Base-by-base conservation (phyloP, 2,797 vertebrate genomes). In the Orientallactaga sibirica region DNA sequence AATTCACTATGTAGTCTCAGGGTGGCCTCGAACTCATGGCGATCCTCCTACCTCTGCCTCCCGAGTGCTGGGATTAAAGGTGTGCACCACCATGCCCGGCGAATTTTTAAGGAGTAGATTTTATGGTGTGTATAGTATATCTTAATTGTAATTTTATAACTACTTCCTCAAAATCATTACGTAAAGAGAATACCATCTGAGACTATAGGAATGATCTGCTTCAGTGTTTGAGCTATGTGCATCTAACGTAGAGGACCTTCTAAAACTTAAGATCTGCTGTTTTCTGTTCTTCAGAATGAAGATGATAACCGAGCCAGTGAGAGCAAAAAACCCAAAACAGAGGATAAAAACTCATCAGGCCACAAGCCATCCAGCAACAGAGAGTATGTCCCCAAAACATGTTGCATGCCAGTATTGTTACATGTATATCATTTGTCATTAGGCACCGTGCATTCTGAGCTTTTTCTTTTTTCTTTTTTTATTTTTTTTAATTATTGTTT, bases 281-380 rank as follows among this genome's bases (percentile, higher is more conserved):
- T 81, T 95, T 29, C 92, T 97, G 1, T 98, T 92, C 97, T 98
- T 81, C 96, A 99, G 99, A 99, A 98, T 19, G 99, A 99, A 10
- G 99, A 99, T 74, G 99, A 99, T 86, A 97, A 97, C 96, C 95
- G 98, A 96, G 99, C 99, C 97, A 98, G 97, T 91, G 99, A 99
- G 86, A 99, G 98, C 98, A 99, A 99, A 98, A 99, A 99, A 97
- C 98, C 98, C 64, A 99, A 99, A 98, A 97, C 98, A 9, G 99
- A 99, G 94, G 99, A 99, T 29, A 99, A 99, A 97, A 97, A 98
- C 92, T 97, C 98, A 8, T 98, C 98, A 80, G 98, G 98, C 97
- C 99, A 99, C 98, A 99, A 99, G 98, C 98, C 98, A 91, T 98
- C 98, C 19, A 98, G 97, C 98, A 99, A 97, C 91, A 99, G 99